phyloP scores from a whole-genome alignment of 1,140 invertebrate genomes.

The Streblospio benedicti region DNA sequence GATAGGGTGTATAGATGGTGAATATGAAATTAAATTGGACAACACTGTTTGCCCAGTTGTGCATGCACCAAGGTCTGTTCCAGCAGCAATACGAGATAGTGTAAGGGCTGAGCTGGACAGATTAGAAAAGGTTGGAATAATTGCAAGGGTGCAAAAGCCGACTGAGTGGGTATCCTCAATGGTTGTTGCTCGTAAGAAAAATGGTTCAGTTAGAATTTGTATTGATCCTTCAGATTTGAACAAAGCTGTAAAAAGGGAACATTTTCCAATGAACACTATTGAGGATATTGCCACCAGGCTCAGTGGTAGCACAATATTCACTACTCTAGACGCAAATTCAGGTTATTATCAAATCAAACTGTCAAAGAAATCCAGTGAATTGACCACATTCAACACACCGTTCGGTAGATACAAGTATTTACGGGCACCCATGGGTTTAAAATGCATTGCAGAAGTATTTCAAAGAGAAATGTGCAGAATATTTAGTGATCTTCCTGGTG shows the following conservation, averaged over 20 bases:
- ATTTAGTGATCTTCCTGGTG: no score
- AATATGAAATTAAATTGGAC: not conserved
- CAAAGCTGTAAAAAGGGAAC: conserved; percentile 19
- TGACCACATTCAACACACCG: conserved; percentile 4
- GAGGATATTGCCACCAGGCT: no score
- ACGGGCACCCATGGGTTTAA: no score
- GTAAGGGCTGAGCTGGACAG: no score
- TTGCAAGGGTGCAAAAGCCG: conserved; percentile 20
- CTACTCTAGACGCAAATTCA: not conserved
- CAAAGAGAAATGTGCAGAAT: no score
- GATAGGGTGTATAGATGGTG: no score
- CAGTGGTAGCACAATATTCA: no score
- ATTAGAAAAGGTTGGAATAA: no score
- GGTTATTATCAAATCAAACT: not conserved
- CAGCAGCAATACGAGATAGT: no score
- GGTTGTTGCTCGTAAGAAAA: conserved; percentile 20
- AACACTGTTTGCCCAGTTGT: conserved; percentile 5
- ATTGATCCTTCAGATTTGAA: conserved; percentile 24
- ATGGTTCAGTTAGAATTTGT: conserved; percentile 22
- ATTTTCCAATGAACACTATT: conserved; percentile 21
- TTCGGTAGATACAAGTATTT: conserved; percentile 7
- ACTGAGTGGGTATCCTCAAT: conserved; percentile 23
- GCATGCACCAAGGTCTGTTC: conserved; percentile 2
- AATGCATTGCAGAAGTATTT: no score
- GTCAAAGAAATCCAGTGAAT: conserved; percentile 3